These are phyloP conservation scores for Netelia melanura DNA, from an alignment of 2,888 invertebrate genomes.

Conservation along the genomic window DNA sequence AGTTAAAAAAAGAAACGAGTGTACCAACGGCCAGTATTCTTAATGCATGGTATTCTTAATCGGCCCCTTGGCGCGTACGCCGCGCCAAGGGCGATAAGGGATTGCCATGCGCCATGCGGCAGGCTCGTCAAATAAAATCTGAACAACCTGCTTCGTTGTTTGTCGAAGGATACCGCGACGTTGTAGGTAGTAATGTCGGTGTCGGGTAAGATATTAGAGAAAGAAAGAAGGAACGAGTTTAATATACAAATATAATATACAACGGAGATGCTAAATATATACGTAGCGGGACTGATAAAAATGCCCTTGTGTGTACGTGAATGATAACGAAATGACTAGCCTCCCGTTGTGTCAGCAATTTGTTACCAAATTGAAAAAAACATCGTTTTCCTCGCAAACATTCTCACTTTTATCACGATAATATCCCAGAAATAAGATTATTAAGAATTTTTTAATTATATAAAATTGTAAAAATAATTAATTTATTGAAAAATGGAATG, in stretches of 20 bases:
- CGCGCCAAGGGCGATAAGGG: conserved; percentile 67
- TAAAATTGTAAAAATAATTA: no score
- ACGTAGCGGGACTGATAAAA: conserved; percentile 16
- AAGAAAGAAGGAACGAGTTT: conserved; percentile 64
- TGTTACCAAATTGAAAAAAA: background rate
- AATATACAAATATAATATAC: background rate
- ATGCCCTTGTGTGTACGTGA: conserved; percentile 1
- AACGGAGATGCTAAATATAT: background rate
- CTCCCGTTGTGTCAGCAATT: conserved; percentile 15
- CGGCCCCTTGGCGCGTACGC: no score
- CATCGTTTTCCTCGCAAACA: background rate
- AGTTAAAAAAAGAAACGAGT: background rate
- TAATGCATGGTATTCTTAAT: background rate
- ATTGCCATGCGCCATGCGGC: conserved; percentile 71
- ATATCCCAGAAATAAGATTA: no score
- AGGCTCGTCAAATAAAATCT: conserved; percentile 83
- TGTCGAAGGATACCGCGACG: conserved; percentile 80
- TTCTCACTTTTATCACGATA: background rate
- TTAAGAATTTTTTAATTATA: no score
- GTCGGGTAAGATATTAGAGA: conserved; percentile 70
- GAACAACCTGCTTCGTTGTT: conserved; percentile 83
- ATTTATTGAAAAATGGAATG: no score
- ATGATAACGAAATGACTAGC: conserved; percentile 32
- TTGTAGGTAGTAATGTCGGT: conserved; percentile 48
- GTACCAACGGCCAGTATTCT: background rate